A percentile compares a stretch with the other conserved stretches of the same genome.
phyloP scores from a whole-genome alignment of 2,797 vertebrate species.

The Sarcophilus harrisii region DNA sequence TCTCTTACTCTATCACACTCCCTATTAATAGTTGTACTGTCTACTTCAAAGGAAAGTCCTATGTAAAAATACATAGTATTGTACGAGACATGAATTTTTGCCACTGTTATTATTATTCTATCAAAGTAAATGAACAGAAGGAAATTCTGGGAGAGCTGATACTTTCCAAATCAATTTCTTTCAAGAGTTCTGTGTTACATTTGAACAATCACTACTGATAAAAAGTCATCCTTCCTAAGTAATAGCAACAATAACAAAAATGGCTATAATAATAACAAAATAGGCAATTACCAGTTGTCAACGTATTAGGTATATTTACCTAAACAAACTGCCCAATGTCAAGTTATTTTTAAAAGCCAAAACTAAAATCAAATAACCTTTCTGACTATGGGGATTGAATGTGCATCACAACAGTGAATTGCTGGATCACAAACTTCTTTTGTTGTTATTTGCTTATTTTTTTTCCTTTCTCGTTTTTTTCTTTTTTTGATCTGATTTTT shows the following conservation, averaged over 20 bases:
- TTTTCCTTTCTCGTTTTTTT: too few relatives aligned
- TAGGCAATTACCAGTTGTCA: conserved; percentile 19
- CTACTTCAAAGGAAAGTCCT: not conserved
- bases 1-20: not conserved
- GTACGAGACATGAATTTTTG: not conserved
- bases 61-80: not conserved
- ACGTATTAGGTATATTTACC: conserved; percentile 55
- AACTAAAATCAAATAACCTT: conserved; percentile 43
- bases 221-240: conserved; percentile 71
- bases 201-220: conserved; percentile 80
- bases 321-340: conserved; percentile 1
- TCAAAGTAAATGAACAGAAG: conserved; percentile 24
- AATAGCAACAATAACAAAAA: conserved; percentile 48
- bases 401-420: too few relatives aligned
- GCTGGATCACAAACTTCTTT: too few relatives aligned
- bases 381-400: not conserved
- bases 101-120: not conserved
- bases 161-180: conserved; percentile 65
- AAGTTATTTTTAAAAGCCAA: not conserved
- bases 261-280: not conserved
- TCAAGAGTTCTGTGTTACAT: conserved; percentile 66
- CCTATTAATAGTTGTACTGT: not conserved
- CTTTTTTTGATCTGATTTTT: too few relatives aligned
- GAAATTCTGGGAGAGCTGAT: conserved; percentile 47
- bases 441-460: too few relatives aligned